phyloP scores from a whole-genome alignment of 2,797 vertebrate species.

The Gadopsis marmoratus region DNA sequence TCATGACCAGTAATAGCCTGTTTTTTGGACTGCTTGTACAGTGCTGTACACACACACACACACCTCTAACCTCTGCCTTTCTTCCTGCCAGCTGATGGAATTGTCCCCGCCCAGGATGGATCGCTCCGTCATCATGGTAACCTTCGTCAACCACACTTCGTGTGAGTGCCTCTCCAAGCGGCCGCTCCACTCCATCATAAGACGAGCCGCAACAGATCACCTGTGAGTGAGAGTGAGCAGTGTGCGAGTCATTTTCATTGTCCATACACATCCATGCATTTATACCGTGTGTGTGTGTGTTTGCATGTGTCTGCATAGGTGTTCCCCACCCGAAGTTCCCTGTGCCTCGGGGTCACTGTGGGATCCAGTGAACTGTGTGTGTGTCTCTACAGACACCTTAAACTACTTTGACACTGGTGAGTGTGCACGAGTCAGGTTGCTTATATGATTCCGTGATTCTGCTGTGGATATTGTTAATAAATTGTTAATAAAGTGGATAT shows the following conservation, averaged over 20 bases:
- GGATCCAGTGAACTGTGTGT: conserved; percentile 79
- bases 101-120: conserved; percentile 74
- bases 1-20: background rate
- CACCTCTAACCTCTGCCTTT: conserved; percentile 5
- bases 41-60: background rate
- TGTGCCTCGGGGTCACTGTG: conserved; percentile 77
- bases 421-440: conserved; percentile 1
- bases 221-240: conserved; percentile 70
- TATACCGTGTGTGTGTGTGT: conserved; percentile 28
- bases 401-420: conserved; percentile 75
- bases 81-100: conserved; percentile 76
- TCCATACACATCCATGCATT: background rate
- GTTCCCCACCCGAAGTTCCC: conserved; percentile 75
- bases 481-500: background rate
- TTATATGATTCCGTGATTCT: background rate
- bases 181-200: conserved; percentile 82
- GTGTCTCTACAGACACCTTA: conserved; percentile 71
- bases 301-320: conserved; percentile 67
- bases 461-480: background rate
- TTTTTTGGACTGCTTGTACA: no score
- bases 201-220: conserved; percentile 74
- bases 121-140: conserved; percentile 71
- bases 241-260: background rate
- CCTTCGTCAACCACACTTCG: conserved; percentile 84
- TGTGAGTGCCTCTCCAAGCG: conserved; percentile 80